Evolutionary conservation across 1,140 invertebrate species (phyloP), one percentile per base, ranked within the genome.

Genomic region (Caligus rogercresseyi): DNA sequence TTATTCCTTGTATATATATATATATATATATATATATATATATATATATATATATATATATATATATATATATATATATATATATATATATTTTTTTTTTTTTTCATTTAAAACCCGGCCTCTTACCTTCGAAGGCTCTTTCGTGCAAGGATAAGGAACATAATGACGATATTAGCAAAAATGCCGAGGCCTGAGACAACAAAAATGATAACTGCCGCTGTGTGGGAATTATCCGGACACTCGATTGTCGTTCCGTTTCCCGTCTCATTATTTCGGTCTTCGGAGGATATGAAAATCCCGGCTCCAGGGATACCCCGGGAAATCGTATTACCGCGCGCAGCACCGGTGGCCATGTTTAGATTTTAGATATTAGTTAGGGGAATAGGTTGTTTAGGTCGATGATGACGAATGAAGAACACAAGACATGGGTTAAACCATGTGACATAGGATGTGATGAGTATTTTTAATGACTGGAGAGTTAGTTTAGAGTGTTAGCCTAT

Each of bases 111-210:
- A 11, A 43, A 25, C 43, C 19, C 26, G 51, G 15, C 16, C 20
- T 20, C 65, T 72, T 75, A 85, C 83, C 83, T 82, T 70, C 84
- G 74, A 3, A 85, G 75, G 70, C 84, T 83, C 67, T 80, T 79
- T 72, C 84, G 85, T 70, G 78, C 78, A 11, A 85, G 73, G 67
- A 86, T 60, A 43, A 60, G 57, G 57, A 60, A 60, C 57, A 60
- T 60, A 20, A 62, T 53, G 3, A 55, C 24, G 31, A 55, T 62
- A 23, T 62, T 55, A 16, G 52, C 20, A 16, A 16, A 15, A 15
- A 62, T 62, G 14, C 52, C 31, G 14, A 62, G 21, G 13, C 61
- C 61, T 14, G 52, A 18, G 19, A 53, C 31, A n/a, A 54, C 43
- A 25, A 60, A 60, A n/a, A 60, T 60, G 26, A 60, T 60, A 18